Base-by-base conservation (phyloP, 1,140 invertebrate species). In the Pinna nobilis region DNA sequence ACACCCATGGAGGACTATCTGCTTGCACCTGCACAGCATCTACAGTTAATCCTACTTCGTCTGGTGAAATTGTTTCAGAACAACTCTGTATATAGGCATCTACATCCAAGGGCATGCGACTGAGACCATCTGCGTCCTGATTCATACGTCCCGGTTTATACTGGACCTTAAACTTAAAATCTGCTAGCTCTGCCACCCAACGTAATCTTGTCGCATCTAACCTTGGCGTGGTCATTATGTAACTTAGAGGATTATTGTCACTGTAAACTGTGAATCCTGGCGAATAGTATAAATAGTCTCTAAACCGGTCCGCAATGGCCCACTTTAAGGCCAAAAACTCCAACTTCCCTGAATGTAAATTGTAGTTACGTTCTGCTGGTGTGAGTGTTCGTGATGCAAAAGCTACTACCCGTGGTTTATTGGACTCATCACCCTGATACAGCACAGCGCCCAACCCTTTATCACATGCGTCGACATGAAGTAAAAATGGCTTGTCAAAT, bases 401-500 rank as follows among this genome's bases (percentile, higher is more conserved):
- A 2, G 76, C 83, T 11, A 84, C 73, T 11, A 79, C 71, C n/a
- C 28, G 18, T 30, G 55, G 76, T 47, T 0, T 63, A 3, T 64
- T 64, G 50, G 65, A n/a, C 5, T 70, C 77, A 9, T 83, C 41
- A 7, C 78, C 70, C 78, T 91, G 88, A 23, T 84, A 83, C n/a
- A 91, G 49, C 2, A 89, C 82, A 11, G 87, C 89, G 6, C 87
- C 88, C 35, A 90, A 68, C 5, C 87, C 87, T 70, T 81, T 76
- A 5, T 86, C 81, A 9, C n/a, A 7, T 9, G 77, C n/a, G n/a
- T 91, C 90, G 0, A 86, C 88, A 50, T 88, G 85, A 0, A 90
- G 72, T 0, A 86, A 82, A 59, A 89, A 89, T 0, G 80, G 82
- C 79, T 87, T 71, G 1, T 64, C 70, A 63, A 86, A 86, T 69